Conservation (phyloP, 2,113 vertebrate species). For the Myodes glareolus region DNA sequence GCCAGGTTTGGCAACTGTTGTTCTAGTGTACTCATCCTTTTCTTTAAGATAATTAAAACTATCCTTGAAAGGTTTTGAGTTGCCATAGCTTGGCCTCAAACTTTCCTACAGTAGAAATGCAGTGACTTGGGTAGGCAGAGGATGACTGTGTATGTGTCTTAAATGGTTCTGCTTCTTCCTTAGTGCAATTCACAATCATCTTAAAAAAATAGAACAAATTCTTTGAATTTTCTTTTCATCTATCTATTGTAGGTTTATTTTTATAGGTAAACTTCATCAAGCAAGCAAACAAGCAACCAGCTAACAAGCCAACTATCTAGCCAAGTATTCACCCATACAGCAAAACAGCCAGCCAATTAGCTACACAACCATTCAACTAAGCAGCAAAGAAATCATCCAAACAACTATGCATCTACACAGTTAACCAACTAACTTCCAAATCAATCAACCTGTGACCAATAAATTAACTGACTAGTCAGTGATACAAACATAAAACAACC, state of each 20-base stretch:
- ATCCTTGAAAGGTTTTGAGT: not conserved
- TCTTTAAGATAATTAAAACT: not conserved
- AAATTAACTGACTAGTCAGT: not conserved
- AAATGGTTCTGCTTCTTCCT: not conserved
- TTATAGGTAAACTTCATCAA: not conserved
- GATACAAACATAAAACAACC: not conserved
- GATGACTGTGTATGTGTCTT: not conserved
- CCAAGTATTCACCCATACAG: not conserved
- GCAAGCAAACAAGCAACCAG: not conserved
- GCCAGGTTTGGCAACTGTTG: not conserved
- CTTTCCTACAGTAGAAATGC: not conserved
- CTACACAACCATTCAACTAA: not conserved
- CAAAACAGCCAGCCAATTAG: not conserved
- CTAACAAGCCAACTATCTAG: not conserved
- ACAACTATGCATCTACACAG: not conserved
- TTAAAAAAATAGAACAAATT: not conserved
- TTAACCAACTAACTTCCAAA: not conserved
- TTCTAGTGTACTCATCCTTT: not conserved
- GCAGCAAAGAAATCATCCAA: not conserved
- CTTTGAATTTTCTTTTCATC: not conserved
- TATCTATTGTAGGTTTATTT: not conserved
- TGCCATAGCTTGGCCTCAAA: not conserved
- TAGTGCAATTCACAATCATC: not conserved
- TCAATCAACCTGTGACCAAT: not conserved
- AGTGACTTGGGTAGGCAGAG: fast-evolving